Evolutionary conservation across 2,888 invertebrate species (phyloP).

Genomic region (Drosophila cyrtoloma): DNA sequence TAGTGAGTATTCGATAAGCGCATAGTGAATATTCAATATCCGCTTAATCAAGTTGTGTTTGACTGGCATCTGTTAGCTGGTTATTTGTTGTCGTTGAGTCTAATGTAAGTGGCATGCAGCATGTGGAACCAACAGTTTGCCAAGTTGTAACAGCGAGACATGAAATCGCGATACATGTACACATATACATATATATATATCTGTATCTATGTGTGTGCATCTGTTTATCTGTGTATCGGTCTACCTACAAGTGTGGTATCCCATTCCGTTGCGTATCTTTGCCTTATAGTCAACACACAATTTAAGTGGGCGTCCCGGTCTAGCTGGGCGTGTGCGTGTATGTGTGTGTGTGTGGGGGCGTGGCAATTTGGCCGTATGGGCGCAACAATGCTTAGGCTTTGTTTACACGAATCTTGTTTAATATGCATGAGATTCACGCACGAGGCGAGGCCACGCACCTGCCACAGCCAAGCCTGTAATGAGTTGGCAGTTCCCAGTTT

Average conservation of each 20-base stretch:
- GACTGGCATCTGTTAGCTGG: constrained; percentile 6
- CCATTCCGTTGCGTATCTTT: neutral
- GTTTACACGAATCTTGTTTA: constrained; percentile 70
- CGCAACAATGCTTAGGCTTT: constrained; percentile 54
- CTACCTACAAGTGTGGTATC: neutral
- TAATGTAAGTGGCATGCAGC: constrained; percentile 42
- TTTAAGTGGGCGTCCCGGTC: constrained; percentile 17
- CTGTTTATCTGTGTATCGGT: neutral
- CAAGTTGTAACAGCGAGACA: constrained; percentile 33
- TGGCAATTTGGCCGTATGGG: constrained; percentile 16
- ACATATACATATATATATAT: neutral
- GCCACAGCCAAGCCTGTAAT: constrained; percentile 43
- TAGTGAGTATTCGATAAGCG: neutral
- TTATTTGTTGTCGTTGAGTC: neutral
- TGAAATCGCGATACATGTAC: constrained; percentile 6
- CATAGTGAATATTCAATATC: neutral
- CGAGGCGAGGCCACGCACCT: constrained; percentile 41
- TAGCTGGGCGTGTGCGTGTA: neutral
- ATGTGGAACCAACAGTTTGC: constrained; percentile 56
- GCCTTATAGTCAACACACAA: constrained; percentile 7
- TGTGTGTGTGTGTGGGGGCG: constrained; percentile 3
- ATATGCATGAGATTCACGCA: constrained; percentile 69
- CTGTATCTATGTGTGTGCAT: constrained; percentile 1
- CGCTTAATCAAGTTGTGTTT: neutral
- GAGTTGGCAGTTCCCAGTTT: constrained; percentile 36